Conservation (phyloP, 1,140 invertebrate species). For the Rhagoletis zephyria region DNA sequence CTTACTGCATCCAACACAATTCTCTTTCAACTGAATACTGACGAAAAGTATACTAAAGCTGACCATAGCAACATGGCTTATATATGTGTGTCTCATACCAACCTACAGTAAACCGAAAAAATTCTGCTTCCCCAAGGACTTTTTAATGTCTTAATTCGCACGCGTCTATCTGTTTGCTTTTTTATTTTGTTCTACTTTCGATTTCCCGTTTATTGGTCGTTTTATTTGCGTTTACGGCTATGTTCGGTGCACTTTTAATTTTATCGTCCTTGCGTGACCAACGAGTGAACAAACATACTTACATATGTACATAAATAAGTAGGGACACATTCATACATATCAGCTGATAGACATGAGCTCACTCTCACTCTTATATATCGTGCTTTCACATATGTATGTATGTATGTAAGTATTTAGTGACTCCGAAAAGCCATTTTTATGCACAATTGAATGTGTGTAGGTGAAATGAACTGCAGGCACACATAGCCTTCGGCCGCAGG, state of each 20-base stretch:
- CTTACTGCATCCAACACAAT: not conserved
- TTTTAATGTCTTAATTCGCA: conserved; percentile 30
- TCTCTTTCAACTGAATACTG: not conserved
- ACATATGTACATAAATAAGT: too few relatives aligned
- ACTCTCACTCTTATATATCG: too few relatives aligned
- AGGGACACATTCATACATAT: too few relatives aligned
- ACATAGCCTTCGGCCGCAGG: too few relatives aligned
- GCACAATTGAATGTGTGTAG: too few relatives aligned
- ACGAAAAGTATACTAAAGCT: not conserved
- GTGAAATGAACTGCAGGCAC: too few relatives aligned
- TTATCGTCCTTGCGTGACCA: conserved; percentile 34
- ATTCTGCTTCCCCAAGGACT: not conserved
- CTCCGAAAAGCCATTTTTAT: too few relatives aligned
- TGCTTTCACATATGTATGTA: not conserved
- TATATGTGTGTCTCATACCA: too few relatives aligned
- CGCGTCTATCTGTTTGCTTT: not conserved
- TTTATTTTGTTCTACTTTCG: conserved; percentile 34
- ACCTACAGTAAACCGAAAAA: too few relatives aligned
- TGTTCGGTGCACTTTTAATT: conserved; percentile 7
- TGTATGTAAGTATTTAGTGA: too few relatives aligned
- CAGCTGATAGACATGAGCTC: too few relatives aligned
- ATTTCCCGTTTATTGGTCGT: conserved; percentile 12
- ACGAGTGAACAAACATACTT: not conserved
- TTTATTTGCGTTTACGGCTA: conserved; percentile 29
- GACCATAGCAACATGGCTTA: too few relatives aligned